Conservation (phyloP, 1,140 invertebrate species). For the Phocides pigmalion region DNA sequence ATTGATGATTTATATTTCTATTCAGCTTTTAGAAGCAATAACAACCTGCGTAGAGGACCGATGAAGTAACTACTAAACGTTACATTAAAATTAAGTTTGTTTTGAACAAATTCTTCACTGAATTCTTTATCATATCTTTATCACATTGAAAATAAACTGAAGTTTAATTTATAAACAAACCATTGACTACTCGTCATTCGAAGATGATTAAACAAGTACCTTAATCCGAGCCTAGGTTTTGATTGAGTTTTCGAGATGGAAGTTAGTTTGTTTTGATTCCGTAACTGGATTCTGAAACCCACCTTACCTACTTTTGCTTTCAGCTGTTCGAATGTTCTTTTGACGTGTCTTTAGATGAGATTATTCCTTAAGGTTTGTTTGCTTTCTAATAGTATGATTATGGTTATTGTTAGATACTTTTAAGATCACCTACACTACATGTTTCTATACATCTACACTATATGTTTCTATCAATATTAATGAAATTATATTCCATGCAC, state of each 20-base stretch:
- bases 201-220: not conserved
- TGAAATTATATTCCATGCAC: no score
- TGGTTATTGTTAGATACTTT: no score
- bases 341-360: not conserved
- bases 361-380: no score
- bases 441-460: no score
- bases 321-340: constrained; percentile 7
- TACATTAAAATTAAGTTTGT: constrained; percentile 21
- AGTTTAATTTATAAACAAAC: no score
- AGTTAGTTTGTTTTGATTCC: constrained; percentile 32
- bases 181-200: not conserved
- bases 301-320: constrained; percentile 6
- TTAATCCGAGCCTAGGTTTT: constrained; percentile 18
- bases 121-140: constrained; percentile 11
- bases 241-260: constrained; percentile 26
- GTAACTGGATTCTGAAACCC: constrained; percentile 9
- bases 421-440: no score
- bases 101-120: constrained; percentile 24
- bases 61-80: not conserved
- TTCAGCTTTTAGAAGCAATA: no score
- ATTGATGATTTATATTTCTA: no score
- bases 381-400: no score
- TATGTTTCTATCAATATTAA: no score
- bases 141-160: no score
- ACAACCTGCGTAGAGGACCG: no score